Evolutionary conservation across 2,797 vertebrate species (phyloP), one percentile per base, ranked within the genome.

Genomic region (Prunella strophiata): DNA sequence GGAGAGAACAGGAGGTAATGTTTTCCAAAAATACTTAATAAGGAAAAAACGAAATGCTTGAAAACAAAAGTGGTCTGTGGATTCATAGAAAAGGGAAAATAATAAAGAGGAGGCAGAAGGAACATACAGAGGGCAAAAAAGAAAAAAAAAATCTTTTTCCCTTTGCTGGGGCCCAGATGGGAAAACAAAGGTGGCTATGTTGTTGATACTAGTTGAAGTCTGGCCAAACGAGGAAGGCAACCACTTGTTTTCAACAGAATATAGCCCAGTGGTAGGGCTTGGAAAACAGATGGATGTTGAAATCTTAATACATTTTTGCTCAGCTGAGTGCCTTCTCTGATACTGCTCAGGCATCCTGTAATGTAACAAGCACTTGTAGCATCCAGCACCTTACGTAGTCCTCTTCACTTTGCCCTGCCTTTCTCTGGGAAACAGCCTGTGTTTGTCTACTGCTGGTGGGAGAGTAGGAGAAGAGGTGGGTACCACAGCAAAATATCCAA

Each of bases 311-410:
- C 12, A 13, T 23, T 3, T 89, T 77, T 73, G 23, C 32, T 89
- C 48, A 66, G 18, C 58, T 65, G 66, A 76, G 19, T 70, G 32
- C 23, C 18, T 12, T 21, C 51, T 76, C 54, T 83, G 57, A 36
- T 61, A 57, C 36, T 77, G 45, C 23, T 50, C 29, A 61, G 73
- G 34, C 22, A 57, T 52, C 36, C 13, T 80, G 25, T 59, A 57
- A 58, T 34, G 32, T 67, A 77, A 70, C 23, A 67, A 74, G 27
- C 51, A 29, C 54, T 79, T 8, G 2, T 10, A 62, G 38, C 45
- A 68, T 47, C n/a, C 47, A 85, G 27, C 11, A 5, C 0, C 0
- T 43, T 50, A 9, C 0, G 0, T 20, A 32, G 55, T 57, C 45
- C 27, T 85, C 54, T 73, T 88, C 55, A 47, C 32, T 59, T 83